Conservation (phyloP, 1,140 invertebrate genomes). For the Brachionus koreanus region DNA sequence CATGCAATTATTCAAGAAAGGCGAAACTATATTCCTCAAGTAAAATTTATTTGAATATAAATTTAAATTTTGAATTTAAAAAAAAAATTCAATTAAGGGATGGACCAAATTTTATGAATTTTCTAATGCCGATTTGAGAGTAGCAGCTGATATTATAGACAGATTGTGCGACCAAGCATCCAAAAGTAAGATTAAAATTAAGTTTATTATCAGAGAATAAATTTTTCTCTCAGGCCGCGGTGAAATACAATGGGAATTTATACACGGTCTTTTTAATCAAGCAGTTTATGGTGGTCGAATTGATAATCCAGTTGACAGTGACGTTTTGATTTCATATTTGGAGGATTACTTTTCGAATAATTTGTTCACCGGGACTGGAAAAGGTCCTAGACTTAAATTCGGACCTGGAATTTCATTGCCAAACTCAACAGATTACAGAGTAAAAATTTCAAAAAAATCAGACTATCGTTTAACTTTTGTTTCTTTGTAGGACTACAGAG, state of each 20-base stretch:
- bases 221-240: constrained; percentile 20
- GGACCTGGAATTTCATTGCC: constrained; percentile 37
- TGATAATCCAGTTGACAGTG: constrained; percentile 73
- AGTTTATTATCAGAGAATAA: neutral
- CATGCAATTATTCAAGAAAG: constrained; percentile 83
- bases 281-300: constrained; percentile 83
- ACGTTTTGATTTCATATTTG: constrained; percentile 71
- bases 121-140: constrained; percentile 74
- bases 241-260: constrained; percentile 68
- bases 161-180: constrained; percentile 58
- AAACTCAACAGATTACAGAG: constrained; percentile 60
- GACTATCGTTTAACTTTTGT: constrained; percentile 12
- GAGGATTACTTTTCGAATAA: constrained; percentile 67
- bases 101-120: constrained; percentile 88
- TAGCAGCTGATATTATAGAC: constrained; percentile 70
- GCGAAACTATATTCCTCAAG: constrained; percentile 75
- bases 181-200: constrained; percentile 41
- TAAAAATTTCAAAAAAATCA: constrained; percentile 50
- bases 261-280: constrained; percentile 74
- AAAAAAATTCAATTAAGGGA: constrained; percentile 59
- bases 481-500: constrained; percentile 63
- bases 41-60: constrained; percentile 45
- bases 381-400: constrained; percentile 48
- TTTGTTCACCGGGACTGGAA: constrained; percentile 60
- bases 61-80: neutral